Percentiles rank a stretch among this genome's conserved stretches.
phyloP scores from a whole-genome alignment of 2,797 vertebrate genomes.

The Bucorvus abyssinicus region DNA sequence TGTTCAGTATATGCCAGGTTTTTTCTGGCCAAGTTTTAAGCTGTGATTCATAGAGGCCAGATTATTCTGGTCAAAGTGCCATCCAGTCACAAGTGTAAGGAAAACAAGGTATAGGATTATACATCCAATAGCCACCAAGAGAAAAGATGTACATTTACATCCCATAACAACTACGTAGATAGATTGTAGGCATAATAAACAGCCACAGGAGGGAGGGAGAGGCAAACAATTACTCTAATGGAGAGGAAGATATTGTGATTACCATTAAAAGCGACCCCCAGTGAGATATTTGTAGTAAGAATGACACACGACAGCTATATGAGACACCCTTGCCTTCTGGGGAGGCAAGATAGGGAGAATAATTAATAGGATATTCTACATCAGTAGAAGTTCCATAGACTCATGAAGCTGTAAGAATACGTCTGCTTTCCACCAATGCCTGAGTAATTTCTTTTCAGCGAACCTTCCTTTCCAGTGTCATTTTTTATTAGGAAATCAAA shows the following conservation, averaged over 20 bases:
- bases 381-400: neutral
- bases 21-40: constrained; percentile 6
- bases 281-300: neutral
- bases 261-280: constrained; percentile 49
- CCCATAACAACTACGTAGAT: constrained; percentile 57
- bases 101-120: constrained; percentile 50
- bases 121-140: constrained; percentile 20
- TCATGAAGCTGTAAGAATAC: neutral
- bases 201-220: constrained; percentile 65
- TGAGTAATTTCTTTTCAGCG: neutral
- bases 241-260: constrained; percentile 62
- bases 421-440: neutral
- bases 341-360: neutral
- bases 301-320: neutral
- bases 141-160: constrained; percentile 54
- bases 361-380: neutral
- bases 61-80: constrained; percentile 37
- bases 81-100: constrained; percentile 38
- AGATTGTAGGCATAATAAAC: constrained; percentile 70
- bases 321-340: neutral
- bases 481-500: neutral
- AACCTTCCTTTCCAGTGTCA: neutral
- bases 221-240: constrained; percentile 73
- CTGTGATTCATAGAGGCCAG: constrained; percentile 27
- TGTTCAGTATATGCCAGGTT: neutral